Evolutionary conservation across 1,140 invertebrate genomes (phyloP), one percentile per base, ranked within the genome.

Genomic region (Triops cancriformis): DNA sequence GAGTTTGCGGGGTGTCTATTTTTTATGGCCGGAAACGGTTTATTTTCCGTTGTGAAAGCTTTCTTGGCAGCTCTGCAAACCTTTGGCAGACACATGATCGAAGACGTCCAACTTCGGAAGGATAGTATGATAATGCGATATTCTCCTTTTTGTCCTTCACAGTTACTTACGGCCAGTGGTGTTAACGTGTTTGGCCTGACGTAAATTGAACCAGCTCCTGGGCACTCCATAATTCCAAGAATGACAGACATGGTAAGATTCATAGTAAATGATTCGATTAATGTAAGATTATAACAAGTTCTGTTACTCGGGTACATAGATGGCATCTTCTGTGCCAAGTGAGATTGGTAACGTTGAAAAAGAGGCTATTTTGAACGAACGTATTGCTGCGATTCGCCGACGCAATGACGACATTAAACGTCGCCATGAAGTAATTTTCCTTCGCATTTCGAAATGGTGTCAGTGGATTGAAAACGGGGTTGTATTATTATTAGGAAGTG

Each of bases 351-450:
- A 45, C 64, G 12, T 11, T 14, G 74, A 76, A 14, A 41, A 45
- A 41, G 74, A 76, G 37, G 74, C 74, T 41, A 42, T 76, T 43
- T 23, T 76, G 74, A 76, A 76, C 26, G 74, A 76, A 26, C 27
- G 74, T 11, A 76, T 76, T 45, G 74, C 26, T 51, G 74, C 74
- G 11, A 76, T 76, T 6, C 74, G 74, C 41, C 11, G 18, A 26
- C 37, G 45, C 26, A 76, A 76, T 42, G 74, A 76, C 11, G 74
- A 28, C 27, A 76, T 76, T 7, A 76, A 43, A 14, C 74, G 74
- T 26, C 26, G 74, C 18, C 41, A 76, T n/a, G 37, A 76, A 45
- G 74, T 74, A 37, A n/a, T 14, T 28, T n/a, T 18, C 7, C 31
- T 4, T 64, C 18, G 14, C 0, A 1, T 64, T 64, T n/a, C 14